These are phyloP conservation scores for Sisor rabdophorus DNA, from an alignment of 2,113 vertebrate genomes.

Conservation along the genomic window DNA sequence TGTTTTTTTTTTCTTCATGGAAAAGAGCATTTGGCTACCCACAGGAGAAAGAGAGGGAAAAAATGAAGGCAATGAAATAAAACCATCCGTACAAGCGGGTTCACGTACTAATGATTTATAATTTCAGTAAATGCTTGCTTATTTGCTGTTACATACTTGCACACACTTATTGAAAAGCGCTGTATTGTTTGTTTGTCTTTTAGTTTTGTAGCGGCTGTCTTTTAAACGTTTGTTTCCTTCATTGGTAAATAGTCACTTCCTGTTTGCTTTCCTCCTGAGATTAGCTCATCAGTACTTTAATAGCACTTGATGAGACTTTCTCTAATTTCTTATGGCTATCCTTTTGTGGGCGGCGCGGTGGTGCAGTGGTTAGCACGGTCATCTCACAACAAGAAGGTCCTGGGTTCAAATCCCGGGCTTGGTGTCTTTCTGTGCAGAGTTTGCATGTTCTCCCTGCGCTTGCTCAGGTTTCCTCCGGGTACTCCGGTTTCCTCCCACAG, in stretches of 20 bases:
- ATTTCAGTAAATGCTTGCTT: background rate
- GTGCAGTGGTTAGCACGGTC: no score
- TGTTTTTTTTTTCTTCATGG: background rate
- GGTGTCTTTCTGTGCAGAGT: no score
- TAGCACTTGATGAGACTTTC: slow-evolving; percentile 42
- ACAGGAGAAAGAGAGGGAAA: background rate
- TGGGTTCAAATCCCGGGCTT: no score
- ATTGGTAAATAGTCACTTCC: slow-evolving; percentile 53
- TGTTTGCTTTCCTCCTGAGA: slow-evolving; percentile 59
- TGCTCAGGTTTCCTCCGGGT: no score
- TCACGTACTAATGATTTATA: background rate
- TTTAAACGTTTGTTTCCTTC: background rate
- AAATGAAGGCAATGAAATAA: background rate
- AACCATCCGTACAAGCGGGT: background rate
- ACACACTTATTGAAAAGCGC: no score
- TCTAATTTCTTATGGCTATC: no score
- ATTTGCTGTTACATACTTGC: background rate
- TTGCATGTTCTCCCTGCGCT: no score
- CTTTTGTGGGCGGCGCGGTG: no score
- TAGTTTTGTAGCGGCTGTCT: background rate
- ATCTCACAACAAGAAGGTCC: no score
- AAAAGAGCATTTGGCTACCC: background rate
- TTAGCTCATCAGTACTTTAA: slow-evolving; percentile 58
- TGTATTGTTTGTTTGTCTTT: no score
- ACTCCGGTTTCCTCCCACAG: no score